Conservation (phyloP, 2,888 invertebrate species). For the Philaethria dido region DNA sequence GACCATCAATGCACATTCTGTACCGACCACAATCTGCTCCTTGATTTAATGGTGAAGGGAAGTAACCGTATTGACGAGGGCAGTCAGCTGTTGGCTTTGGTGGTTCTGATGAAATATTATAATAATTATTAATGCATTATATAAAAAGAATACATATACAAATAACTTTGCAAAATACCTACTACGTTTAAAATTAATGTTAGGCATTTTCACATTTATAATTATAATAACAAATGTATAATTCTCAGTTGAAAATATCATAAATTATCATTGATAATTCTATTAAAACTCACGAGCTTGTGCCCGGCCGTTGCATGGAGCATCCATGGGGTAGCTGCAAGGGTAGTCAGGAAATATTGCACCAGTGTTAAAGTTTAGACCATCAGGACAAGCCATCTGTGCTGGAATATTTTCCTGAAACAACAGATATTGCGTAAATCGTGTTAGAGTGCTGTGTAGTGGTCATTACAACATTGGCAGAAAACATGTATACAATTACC, state of each 20-base stretch:
- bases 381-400: slow-evolving; percentile 88
- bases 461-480: no score
- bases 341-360: slow-evolving; percentile 84
- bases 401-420: slow-evolving; percentile 84
- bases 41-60: slow-evolving; percentile 63
- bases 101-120: slow-evolving; percentile 77
- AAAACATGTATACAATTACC: background rate
- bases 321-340: slow-evolving; percentile 90
- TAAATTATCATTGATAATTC: no score
- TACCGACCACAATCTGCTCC: slow-evolving; percentile 87
- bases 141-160: no score
- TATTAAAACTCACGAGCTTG: slow-evolving; percentile 54
- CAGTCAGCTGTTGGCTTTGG: slow-evolving; percentile 87
- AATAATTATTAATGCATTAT: background rate
- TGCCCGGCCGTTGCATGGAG: slow-evolving; percentile 86
- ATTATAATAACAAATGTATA: no score
- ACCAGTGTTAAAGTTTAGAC: slow-evolving; percentile 87
- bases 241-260: no score
- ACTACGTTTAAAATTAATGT: no score
- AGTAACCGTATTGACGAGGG: slow-evolving; percentile 92
- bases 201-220: no score
- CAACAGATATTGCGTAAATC: background rate
- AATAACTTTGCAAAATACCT: no score
- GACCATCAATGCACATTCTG: slow-evolving; percentile 90
- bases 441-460: no score